These are phyloP conservation scores for Caerostris darwini DNA, from an alignment of 1,140 invertebrate genomes.

Conservation along the genomic window DNA sequence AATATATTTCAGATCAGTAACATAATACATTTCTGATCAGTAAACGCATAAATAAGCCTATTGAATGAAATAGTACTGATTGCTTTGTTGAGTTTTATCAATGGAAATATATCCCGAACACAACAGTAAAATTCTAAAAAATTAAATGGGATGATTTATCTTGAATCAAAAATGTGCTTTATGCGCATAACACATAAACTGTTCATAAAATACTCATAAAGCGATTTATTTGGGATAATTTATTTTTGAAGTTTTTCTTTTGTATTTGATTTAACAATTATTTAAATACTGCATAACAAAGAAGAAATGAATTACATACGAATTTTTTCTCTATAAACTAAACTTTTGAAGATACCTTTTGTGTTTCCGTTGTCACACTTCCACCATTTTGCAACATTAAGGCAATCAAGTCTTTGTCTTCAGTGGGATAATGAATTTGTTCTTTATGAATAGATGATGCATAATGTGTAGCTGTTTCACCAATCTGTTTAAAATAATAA, in stretches of 20 bases:
- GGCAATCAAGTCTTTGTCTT: slow-evolving; percentile 94
- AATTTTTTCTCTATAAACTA: background rate
- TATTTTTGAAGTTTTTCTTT: background rate
- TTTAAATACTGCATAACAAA: background rate
- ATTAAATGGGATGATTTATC: too few species aligned
- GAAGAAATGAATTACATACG: background rate
- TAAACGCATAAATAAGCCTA: too few species aligned
- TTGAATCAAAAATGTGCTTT: too few species aligned
- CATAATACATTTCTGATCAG: too few species aligned
- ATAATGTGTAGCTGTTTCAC: slow-evolving; percentile 95
- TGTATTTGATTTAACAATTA: background rate
- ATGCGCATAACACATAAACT: too few species aligned
- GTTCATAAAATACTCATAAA: too few species aligned
- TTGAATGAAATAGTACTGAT: too few species aligned
- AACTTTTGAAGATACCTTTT: slow-evolving; percentile 41
- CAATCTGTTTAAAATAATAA: slow-evolving; percentile 85
- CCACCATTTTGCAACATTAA: slow-evolving; percentile 94
- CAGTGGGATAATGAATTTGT: slow-evolving; percentile 85
- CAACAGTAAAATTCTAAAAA: too few species aligned
- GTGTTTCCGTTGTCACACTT: slow-evolving; percentile 91
- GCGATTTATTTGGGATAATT: too few species aligned
- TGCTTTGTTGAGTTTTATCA: too few species aligned
- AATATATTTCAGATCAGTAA: too few species aligned
- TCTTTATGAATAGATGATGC: slow-evolving; percentile 83
- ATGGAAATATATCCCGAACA: too few species aligned